Conservation (phyloP, 2,888 invertebrate genomes). For the Folsomia manolachei region DNA sequence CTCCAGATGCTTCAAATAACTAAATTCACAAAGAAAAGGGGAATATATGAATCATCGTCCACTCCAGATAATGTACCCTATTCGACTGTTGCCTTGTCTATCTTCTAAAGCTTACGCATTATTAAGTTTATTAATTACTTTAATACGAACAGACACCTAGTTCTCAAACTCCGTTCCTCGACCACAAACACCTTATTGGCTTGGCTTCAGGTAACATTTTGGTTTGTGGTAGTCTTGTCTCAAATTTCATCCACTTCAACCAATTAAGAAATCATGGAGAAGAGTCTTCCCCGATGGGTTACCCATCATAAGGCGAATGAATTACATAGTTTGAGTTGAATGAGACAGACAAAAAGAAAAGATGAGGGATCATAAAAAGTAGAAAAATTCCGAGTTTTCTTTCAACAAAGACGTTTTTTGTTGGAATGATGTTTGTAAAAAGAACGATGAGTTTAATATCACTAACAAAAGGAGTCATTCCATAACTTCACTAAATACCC, state of each 20-base stretch:
- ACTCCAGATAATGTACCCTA: too few relatives aligned
- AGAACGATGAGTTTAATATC: conserved; percentile 4
- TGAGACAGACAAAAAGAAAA: neutral
- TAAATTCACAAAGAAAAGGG: neutral
- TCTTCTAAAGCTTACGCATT: too few relatives aligned
- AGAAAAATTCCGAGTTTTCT: neutral
- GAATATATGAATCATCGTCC: neutral
- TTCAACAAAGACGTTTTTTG: neutral
- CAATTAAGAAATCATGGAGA: neutral
- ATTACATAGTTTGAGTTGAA: neutral
- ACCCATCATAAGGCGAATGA: neutral
- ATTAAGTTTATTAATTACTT: too few relatives aligned
- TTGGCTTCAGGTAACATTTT: neutral
- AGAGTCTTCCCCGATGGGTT: neutral
- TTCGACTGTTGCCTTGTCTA: neutral
- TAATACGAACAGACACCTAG: too few relatives aligned
- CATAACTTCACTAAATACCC: neutral
- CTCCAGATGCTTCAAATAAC: neutral
- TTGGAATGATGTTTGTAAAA: neutral
- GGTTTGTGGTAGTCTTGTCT: neutral
- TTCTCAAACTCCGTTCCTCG: too few relatives aligned
- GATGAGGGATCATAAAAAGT: neutral
- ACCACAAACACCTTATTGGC: neutral
- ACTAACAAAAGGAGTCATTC: conserved; percentile 3
- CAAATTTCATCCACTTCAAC: conserved; percentile 4